Evolutionary conservation across 2,113 vertebrate genomes (phyloP).

Genomic region (Tursiops truncatus): DNA sequence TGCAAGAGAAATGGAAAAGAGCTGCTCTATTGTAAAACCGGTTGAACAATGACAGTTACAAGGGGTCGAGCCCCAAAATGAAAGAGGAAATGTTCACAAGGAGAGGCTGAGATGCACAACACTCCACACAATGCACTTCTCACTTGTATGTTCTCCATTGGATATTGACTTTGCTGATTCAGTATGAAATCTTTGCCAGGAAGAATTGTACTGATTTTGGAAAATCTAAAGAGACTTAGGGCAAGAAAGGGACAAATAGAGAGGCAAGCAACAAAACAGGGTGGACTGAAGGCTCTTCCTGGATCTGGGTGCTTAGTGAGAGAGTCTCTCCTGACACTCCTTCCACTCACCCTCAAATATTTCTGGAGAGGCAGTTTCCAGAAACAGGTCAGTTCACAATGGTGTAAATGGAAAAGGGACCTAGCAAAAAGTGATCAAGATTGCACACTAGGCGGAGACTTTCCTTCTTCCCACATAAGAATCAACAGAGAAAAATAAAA

Average conservation of each 20-base stretch:
- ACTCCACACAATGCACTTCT: rapidly evolving
- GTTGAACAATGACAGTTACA: neutral
- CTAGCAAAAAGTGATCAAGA: neutral
- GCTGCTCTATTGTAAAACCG: neutral
- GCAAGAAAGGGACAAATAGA: neutral
- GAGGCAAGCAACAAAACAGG: neutral
- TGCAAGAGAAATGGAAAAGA: neutral
- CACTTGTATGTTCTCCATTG: neutral
- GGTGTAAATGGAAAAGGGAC: neutral
- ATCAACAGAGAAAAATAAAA: neutral
- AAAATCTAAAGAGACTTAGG: neutral
- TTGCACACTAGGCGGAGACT: neutral
- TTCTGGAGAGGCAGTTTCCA: neutral
- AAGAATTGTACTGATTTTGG: neutral
- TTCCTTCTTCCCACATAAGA: neutral
- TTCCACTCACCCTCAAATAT: neutral
- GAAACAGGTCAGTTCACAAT: neutral
- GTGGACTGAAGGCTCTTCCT: neutral
- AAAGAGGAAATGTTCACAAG: neutral
- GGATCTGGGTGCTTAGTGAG: neutral
- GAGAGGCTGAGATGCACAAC: rapidly evolving
- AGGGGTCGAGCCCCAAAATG: neutral
- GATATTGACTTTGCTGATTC: neutral
- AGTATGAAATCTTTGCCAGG: neutral
- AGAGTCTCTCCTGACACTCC: rapidly evolving